Evolutionary conservation across 2,113 vertebrate species (phyloP), one percentile per base, ranked within the genome.

Genomic region (Corythornis cristatus): DNA sequence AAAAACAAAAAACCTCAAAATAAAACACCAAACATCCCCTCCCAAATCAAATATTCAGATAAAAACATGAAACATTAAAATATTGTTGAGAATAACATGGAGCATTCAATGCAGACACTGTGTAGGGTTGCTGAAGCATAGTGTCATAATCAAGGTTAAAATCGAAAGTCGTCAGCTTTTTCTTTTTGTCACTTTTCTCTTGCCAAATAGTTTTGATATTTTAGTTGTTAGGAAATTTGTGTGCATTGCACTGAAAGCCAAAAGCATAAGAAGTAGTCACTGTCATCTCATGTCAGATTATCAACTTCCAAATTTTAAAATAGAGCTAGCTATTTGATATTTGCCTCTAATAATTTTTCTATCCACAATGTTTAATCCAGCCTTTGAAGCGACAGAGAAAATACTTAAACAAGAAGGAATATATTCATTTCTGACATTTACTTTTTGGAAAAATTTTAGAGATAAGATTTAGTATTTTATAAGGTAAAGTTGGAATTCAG

Each of bases 1-100:
- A 76, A 93, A 50, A 22, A 23, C 48, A 50, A 50, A 50, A 84
- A 43, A 28, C 81, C 94, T 93, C 81, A 90, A 95, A 94, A 84
- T 75, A 95, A 95, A 95, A 95, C 81, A 82, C 62, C 14, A 42
- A 33, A 95, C 33, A 73, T 42, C 5, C 3, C 62, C 33, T 21
- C 13, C 48, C 19, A 8, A 51, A 65, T 17, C 29, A 86, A 88
- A 83, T 83, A 91, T 65, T 90, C 65, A 68, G 51, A 83, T 54
- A 79, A 70, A 93, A 75, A 3, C 51, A 89, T 9, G 21, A 88
- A 93, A 92, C 37, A 73, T 48, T 71, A 40, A 86, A 90, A 51
- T 73, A 70, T 8, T 56, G 35, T 58, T 10, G 8, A 77, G 45
- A 56, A 86, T 20, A 85, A 67, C 21, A 25, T 31, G 58, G 40